phyloP scores from a whole-genome alignment of 1,140 invertebrate genomes.

The Drosophila saltans region DNA sequence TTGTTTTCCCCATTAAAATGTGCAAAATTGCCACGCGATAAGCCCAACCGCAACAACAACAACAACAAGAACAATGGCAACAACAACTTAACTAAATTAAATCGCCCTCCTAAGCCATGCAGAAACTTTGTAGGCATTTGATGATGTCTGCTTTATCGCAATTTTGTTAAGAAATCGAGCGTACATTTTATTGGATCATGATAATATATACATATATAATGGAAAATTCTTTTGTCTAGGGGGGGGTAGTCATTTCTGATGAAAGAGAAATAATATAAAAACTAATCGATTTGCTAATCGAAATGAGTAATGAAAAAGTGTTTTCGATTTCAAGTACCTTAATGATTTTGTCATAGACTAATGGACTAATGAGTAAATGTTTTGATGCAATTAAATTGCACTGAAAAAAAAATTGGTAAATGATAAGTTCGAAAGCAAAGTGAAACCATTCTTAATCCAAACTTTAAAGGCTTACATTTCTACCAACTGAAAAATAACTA shows the following conservation, averaged over 20 bases:
- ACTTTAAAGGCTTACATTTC: too few species aligned
- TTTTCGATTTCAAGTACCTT: neutral
- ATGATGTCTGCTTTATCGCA: slow-evolving; percentile 37
- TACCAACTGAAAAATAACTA: too few species aligned
- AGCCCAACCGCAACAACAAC: slow-evolving; percentile 25
- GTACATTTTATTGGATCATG: neutral
- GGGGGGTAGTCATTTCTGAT: neutral
- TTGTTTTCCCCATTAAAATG: slow-evolving; percentile 23
- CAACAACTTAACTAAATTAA: slow-evolving; percentile 3
- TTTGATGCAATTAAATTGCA: too few species aligned
- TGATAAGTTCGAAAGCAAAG: too few species aligned
- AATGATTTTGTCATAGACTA: too few species aligned
- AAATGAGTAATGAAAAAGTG: neutral
- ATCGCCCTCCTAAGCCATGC: slow-evolving; percentile 9
- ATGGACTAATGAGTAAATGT: too few species aligned
- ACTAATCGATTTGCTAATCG: neutral
- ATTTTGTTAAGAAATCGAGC: slow-evolving; percentile 18
- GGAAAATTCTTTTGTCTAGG: neutral
- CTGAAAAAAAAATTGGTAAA: too few species aligned
- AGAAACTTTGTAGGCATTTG: neutral
- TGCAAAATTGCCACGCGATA: slow-evolving; percentile 50
- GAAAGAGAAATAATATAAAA: too few species aligned
- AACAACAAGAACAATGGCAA: slow-evolving; percentile 22
- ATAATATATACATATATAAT: neutral
- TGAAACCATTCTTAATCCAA: too few species aligned